Evolutionary conservation across 2,888 invertebrate genomes (phyloP), one percentile per base, ranked within the genome.

Genomic region (Corythucha ciliata): DNA sequence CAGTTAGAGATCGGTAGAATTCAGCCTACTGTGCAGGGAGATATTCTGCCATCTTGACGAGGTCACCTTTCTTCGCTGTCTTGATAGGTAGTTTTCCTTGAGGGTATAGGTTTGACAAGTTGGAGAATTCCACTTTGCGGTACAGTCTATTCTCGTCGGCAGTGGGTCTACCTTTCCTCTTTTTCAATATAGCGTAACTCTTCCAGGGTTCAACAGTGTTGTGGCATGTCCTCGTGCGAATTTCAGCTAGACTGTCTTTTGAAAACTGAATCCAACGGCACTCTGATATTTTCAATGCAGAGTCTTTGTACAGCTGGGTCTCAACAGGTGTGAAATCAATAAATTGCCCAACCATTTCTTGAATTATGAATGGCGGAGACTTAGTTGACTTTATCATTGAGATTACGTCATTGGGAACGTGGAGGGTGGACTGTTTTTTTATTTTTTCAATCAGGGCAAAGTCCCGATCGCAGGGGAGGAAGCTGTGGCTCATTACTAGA

Each of bases 401-500:
- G 7, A 39, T 20, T 14, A 51, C 44, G 33, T 50, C 33, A 22
- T 33, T 21, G 34, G 57, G 57, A 20, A 40, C 45, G 32, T 51
- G 44, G 42, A 57, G 46, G 25, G 24, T 29, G 27, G 52, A 42
- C 16, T 25, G 39, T 34, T 50, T 55, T 32, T 58, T 58, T 33
- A 34, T 22, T 45, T 37, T 51, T 48, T 58, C 54, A 27, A 59
- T 59, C 2, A 57, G 16, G 20, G 56, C 56, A 48, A 60, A 60
- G 48, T 57, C 55, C 18, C 57, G 36, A 24, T 58, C 58, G 44
- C 56, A 57, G n/a, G 59, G 57, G 26, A 60, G 34, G 41, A 57
- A 60, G 22, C 52, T 54, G 26, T 60, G 59, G 2, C 57, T 55
- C 10, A 46, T 54, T 16, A 24, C 32, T 40, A 59, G 39, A 52